Percentiles rank a stretch among this genome's conserved stretches.
phyloP scores from a whole-genome alignment of 1,140 invertebrate genomes.

The Papilio polyxenes region DNA sequence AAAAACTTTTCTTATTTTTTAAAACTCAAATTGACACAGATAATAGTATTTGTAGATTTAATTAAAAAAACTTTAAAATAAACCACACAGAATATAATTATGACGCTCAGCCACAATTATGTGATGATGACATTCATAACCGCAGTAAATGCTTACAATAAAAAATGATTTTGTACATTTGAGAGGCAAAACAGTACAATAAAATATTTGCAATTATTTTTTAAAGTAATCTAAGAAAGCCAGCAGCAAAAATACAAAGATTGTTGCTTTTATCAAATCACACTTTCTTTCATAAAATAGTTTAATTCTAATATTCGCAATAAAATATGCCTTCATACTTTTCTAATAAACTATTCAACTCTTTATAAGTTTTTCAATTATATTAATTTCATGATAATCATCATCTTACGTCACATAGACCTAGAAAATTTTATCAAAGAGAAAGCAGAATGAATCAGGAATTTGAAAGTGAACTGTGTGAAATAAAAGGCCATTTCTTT shows the following conservation, averaged over 20 bases:
- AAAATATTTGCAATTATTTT: background rate
- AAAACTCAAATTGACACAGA: no score
- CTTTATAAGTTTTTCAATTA: no score
- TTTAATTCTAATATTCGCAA: no score
- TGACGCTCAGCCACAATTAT: background rate
- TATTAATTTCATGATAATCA: no score
- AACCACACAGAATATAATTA: background rate
- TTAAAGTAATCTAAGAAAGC: background rate
- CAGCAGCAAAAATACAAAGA: background rate
- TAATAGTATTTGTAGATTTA: no score
- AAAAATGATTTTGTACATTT: background rate
- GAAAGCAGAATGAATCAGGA: conserved; percentile 39
- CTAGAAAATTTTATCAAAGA: conserved; percentile 23
- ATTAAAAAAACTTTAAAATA: background rate
- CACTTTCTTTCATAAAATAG: background rate
- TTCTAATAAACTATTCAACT: no score
- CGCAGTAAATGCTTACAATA: no score
- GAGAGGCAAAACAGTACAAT: background rate
- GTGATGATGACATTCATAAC: background rate
- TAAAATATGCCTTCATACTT: no score
- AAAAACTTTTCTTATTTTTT: no score
- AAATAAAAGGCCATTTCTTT: conserved; percentile 62
- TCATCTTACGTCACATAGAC: background rate
- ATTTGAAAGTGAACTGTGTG: conserved; percentile 39
- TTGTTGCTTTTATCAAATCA: background rate